phyloP scores from a whole-genome alignment of 2,888 invertebrate genomes.

The Lordiphosa fenestrarum region DNA sequence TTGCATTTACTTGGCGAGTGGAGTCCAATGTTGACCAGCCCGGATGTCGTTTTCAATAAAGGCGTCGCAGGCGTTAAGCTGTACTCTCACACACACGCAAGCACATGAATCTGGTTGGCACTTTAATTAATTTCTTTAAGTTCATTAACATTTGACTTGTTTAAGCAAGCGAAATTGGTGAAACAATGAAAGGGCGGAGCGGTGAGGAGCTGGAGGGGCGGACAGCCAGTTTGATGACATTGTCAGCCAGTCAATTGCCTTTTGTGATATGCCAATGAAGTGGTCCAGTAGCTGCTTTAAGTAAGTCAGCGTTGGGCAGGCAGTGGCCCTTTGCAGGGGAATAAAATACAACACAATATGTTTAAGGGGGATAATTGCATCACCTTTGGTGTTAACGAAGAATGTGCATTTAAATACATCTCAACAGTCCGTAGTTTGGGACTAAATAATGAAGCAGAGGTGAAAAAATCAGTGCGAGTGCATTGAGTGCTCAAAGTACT shows the following conservation, averaged over 20 bases:
- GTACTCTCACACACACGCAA: constrained; percentile 18
- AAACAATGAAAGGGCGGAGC: constrained; percentile 57
- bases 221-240: constrained; percentile 35
- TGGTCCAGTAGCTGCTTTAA: too few relatives aligned
- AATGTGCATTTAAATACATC: too few relatives aligned
- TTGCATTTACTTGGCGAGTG: constrained; percentile 60
- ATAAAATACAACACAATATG: too few relatives aligned
- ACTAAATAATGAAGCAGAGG: too few relatives aligned
- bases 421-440: too few relatives aligned
- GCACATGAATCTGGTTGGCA: constrained; percentile 34
- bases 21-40: constrained; percentile 50
- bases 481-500: too few relatives aligned
- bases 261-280: background rate
- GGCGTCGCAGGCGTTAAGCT: constrained; percentile 63
- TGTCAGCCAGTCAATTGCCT: constrained; percentile 19
- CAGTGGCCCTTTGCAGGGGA: too few relatives aligned
- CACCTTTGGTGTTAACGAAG: too few relatives aligned
- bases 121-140: constrained; percentile 75
- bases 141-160: constrained; percentile 74
- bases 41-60: constrained; percentile 74
- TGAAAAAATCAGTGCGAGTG: too few relatives aligned
- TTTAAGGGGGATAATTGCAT: too few relatives aligned
- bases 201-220: background rate
- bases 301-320: background rate
- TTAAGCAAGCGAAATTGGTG: constrained; percentile 44